Base-by-base conservation (phyloP, 1,140 invertebrate species). In the Rhagoletis zephyria region DNA sequence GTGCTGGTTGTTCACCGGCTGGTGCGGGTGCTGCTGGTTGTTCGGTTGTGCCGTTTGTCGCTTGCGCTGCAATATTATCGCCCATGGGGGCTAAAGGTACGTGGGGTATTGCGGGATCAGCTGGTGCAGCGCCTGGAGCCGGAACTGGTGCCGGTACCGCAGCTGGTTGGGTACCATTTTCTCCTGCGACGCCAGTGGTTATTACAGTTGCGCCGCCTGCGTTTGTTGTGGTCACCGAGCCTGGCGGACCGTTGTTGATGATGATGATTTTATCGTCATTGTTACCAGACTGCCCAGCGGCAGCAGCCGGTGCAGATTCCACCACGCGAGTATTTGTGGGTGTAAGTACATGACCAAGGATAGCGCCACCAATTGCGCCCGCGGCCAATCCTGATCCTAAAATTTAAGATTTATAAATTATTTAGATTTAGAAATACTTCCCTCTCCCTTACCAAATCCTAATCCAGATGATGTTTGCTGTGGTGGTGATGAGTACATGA, bases 91-190 rank as follows among this genome's bases (percentile, higher is more conserved):
- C 89, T 67, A 85, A 81, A 59, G 88, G 88, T 89, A 77, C 89
- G 42, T 91, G 92, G 30, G 93, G 93, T 87, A 94, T 94, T 90
- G 95, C 88, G 85, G 88, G 91, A 85, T 89, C 90, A 59, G 90
- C 89, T 16, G 90, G 74, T 51, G 90, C 89, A n/a, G 90, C 88
- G 12, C 30, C 67, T 1, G 42, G 40, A 45, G 42, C 67, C 45
- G 67, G 67, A 16, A 14, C 67, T 45, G 67, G 67, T 40, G 90
- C 89, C 87, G 90, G 87, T 42, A 88, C 89, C 40, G 85, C 90
- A n/a, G 87, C 90, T 67, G 91, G 87, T 16, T 88, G 74, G 87
- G 19, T 85, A 65, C 88, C 85, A 61, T 88, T 88, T 74, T 81
- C 87, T 40, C 61, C 70, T 81, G 42, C 64, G n/a, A 48, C 61